Conservation (phyloP, 2,113 vertebrate species). For the Limnothrissa miodon region DNA sequence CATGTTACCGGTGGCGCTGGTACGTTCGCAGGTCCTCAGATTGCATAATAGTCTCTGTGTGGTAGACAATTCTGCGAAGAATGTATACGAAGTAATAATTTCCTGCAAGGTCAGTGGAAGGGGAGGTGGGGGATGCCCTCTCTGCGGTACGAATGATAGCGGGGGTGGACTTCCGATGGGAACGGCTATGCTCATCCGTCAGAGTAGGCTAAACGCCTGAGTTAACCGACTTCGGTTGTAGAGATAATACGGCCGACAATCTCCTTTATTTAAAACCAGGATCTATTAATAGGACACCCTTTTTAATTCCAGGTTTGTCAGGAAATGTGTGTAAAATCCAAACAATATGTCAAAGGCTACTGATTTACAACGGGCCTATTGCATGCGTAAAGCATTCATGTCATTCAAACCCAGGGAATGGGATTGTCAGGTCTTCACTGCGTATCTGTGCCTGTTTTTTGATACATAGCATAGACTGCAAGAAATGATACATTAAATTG, state of each 20-base stretch:
- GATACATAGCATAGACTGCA: not conserved
- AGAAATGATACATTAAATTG: not conserved
- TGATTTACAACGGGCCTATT: not conserved
- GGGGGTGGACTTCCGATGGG: conserved; percentile 18
- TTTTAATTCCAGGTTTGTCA: not conserved
- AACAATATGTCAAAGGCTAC: not conserved
- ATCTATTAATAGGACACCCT: conserved; percentile 23
- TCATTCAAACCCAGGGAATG: not conserved
- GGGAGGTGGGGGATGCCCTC: conserved; percentile 49
- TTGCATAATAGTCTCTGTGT: not conserved
- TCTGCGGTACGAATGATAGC: conserved; percentile 40
- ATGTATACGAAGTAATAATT: conserved; percentile 16
- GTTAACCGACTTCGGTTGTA: conserved; percentile 24
- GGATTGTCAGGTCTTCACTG: not conserved
- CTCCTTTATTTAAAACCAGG: conserved; percentile 15
- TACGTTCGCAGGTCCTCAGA: not conserved
- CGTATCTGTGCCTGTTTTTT: not conserved
- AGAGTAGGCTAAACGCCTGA: conserved; percentile 20
- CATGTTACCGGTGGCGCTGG: not conserved
- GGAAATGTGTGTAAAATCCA: not conserved
- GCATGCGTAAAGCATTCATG: not conserved
- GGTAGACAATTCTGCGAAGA: not conserved
- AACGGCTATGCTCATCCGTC: conserved; percentile 24
- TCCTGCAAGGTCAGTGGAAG: conserved; percentile 56
- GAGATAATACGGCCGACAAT: conserved; percentile 28